These are phyloP conservation scores for Deroplatys truncata DNA, from an alignment of 2,888 invertebrate genomes.

Conservation along the genomic window DNA sequence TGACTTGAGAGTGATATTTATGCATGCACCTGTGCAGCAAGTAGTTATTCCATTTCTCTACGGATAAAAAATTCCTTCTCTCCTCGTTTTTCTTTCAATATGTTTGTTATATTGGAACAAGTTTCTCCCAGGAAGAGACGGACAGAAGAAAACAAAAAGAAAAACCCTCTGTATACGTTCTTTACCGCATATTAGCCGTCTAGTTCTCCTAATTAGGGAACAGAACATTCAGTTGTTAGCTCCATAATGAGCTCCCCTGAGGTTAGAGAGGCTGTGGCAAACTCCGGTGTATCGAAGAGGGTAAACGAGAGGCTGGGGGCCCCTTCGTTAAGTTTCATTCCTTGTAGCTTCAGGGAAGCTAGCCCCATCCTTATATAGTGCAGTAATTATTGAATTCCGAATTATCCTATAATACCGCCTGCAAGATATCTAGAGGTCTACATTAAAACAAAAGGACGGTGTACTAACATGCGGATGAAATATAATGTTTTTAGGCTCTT, in stretches of 20 bases:
- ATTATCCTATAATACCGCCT: background rate
- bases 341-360: background rate
- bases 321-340: background rate
- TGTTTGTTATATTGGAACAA: background rate
- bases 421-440: background rate
- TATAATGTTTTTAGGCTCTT: no score
- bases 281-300: background rate
- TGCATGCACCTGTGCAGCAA: no score
- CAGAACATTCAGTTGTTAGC: background rate
- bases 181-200: background rate
- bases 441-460: background rate
- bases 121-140: background rate
- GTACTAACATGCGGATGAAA: no score
- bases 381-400: background rate
- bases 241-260: slow-evolving; percentile 5
- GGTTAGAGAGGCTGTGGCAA: background rate
- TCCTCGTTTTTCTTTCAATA: background rate
- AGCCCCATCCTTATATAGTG: background rate
- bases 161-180: background rate
- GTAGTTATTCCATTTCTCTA: background rate
- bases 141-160: background rate
- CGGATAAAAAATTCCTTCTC: background rate
- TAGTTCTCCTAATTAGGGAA: slow-evolving; percentile 4
- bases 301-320: background rate
- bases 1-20: no score